A percentile compares a stretch with the other conserved stretches of the same genome.
These are phyloP conservation scores for Malthinus flaveolus DNA, from an alignment of 2,888 invertebrate species.

Conservation along the genomic window DNA sequence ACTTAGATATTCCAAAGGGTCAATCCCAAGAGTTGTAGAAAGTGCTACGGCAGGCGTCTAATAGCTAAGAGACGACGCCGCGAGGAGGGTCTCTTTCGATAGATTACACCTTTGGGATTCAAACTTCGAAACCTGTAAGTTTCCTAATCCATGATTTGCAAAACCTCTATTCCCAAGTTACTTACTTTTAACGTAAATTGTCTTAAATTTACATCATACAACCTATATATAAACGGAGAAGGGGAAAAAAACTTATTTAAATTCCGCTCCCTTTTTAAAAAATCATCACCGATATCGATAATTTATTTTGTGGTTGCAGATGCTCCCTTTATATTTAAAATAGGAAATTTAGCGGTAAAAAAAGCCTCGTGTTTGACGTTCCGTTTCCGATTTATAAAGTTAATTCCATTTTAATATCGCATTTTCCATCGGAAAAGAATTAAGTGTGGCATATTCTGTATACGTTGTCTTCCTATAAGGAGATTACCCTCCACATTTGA, in stretches of 20 bases:
- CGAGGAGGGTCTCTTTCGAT: conserved; percentile 48
- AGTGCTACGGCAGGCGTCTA: conserved; percentile 40
- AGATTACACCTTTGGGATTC: conserved; percentile 54
- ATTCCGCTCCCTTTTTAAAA: background rate
- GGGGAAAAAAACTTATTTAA: background rate
- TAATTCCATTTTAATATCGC: conserved; percentile 40
- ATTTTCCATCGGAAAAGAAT: conserved; percentile 41
- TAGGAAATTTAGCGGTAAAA: conserved; percentile 36
- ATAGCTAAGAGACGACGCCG: conserved; percentile 49
- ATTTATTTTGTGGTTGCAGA: conserved; percentile 31
- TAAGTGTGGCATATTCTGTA: conserved; percentile 33
- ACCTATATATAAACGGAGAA: background rate
- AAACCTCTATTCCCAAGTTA: conserved; percentile 36
- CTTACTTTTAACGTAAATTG: conserved; percentile 14
- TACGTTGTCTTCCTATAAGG: conserved; percentile 26
- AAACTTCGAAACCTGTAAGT: conserved; percentile 49
- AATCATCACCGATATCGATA: conserved; percentile 26
- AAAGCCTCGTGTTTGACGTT: conserved; percentile 35
- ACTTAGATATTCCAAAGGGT: conserved; percentile 46
- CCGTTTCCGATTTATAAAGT: conserved; percentile 34
- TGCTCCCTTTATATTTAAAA: conserved; percentile 31
- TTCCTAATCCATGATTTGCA: conserved; percentile 54
- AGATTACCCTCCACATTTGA: conserved; percentile 17
- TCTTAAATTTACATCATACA: background rate
- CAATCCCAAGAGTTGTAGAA: conserved; percentile 45